Conservation (phyloP, 2,888 invertebrate species). For the Heliconius aoede region DNA sequence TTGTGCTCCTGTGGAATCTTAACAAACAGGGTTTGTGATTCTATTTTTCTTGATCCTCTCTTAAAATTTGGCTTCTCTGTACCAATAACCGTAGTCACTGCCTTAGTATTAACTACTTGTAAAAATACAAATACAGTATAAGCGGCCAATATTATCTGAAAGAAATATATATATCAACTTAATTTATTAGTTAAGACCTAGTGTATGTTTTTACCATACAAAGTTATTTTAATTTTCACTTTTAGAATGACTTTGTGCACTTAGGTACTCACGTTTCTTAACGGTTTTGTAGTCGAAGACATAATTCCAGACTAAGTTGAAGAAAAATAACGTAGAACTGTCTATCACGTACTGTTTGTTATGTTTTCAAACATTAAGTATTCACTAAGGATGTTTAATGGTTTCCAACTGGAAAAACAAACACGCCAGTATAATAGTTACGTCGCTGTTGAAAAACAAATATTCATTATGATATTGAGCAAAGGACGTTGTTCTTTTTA, state of each 20-base stretch:
- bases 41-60: slow-evolving; percentile 54
- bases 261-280: slow-evolving; percentile 39
- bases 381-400: slow-evolving; percentile 48
- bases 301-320: slow-evolving; percentile 37
- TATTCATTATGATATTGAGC: neutral
- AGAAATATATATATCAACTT: neutral
- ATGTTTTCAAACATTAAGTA: slow-evolving; percentile 47
- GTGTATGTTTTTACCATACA: no score
- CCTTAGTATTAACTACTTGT: slow-evolving; percentile 52
- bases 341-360: slow-evolving; percentile 40
- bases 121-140: slow-evolving; percentile 44
- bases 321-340: neutral
- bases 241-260: neutral
- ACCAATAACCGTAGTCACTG: slow-evolving; percentile 63
- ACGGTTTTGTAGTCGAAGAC: slow-evolving; percentile 33
- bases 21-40: slow-evolving; percentile 55
- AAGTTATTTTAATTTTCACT: neutral
- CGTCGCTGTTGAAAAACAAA: slow-evolving; percentile 22
- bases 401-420: slow-evolving; percentile 39
- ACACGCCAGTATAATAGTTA: slow-evolving; percentile 35
- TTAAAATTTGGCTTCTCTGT: slow-evolving; percentile 59
- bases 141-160: slow-evolving; percentile 52
- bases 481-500: neutral
- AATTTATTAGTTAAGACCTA: neutral
- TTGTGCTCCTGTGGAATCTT: slow-evolving; percentile 61